These are phyloP conservation scores for Hirudo medicinalis DNA, from an alignment of 1,140 invertebrate species.

Conservation along the genomic window DNA sequence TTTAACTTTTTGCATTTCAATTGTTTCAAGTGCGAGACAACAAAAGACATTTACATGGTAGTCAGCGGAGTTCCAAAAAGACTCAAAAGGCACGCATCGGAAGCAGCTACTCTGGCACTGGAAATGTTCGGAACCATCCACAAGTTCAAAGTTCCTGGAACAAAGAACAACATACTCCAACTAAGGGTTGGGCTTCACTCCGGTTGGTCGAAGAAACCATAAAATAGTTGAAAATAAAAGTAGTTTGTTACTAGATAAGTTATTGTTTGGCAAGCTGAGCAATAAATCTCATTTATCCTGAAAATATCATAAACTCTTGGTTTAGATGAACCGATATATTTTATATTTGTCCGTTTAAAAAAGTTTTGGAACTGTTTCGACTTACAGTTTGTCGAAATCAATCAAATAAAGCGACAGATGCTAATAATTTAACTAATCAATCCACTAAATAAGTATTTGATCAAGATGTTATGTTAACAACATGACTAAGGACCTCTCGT, in stretches of 20 bases:
- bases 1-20: slow-evolving; percentile 11
- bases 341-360: no score
- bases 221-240: no score
- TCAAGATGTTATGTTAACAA: no score
- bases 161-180: slow-evolving; percentile 11
- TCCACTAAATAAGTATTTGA: no score
- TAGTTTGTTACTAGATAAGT: neutral
- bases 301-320: no score
- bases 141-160: slow-evolving; percentile 16
- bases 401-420: no score
- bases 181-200: slow-evolving; percentile 15
- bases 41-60: slow-evolving; percentile 83
- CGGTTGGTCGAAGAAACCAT: neutral
- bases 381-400: no score
- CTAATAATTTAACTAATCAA: no score
- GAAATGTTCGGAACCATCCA: slow-evolving; percentile 61
- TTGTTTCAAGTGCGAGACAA: slow-evolving; percentile 67
- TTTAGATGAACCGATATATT: no score
- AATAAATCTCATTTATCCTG: neutral
- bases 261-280: neutral
- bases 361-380: no score
- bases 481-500: slow-evolving; percentile 52
- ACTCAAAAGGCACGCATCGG: slow-evolving; percentile 61
- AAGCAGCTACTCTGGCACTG: slow-evolving; percentile 77
- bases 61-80: slow-evolving; percentile 72